Evolutionary conservation across 2,113 vertebrate genomes (phyloP).

Genomic region (Paratilapia polleni): DNA sequence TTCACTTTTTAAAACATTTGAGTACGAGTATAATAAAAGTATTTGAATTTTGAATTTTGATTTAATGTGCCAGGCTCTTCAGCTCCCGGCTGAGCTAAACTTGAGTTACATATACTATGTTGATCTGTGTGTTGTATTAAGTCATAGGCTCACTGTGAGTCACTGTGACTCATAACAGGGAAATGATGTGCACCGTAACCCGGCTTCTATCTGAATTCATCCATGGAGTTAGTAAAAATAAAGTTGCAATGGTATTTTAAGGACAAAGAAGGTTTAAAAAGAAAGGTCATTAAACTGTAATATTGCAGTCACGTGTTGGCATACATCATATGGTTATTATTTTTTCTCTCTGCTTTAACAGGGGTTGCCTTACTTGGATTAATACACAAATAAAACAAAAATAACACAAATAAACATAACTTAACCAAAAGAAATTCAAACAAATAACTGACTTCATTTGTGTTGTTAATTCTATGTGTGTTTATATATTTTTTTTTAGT

Average conservation of each 20-base stretch:
- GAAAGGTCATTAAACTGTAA: neutral
- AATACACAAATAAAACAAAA: neutral
- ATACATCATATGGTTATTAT: too few species aligned
- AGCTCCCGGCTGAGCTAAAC: too few species aligned
- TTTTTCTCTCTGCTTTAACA: neutral
- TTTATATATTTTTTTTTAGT: neutral
- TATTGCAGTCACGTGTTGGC: neutral
- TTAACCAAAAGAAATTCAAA: neutral
- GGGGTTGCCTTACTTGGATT: neutral
- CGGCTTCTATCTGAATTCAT: neutral
- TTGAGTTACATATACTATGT: neutral
- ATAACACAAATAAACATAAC: neutral
- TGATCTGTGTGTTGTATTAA: slow-evolving; percentile 15
- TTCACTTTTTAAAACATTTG: neutral
- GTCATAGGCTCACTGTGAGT: neutral
- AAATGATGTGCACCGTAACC: neutral
- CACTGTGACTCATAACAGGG: neutral
- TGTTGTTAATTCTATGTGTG: neutral
- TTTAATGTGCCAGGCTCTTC: neutral
- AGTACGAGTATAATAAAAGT: neutral
- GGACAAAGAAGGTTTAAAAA: neutral
- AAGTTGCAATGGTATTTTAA: neutral
- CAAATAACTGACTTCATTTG: neutral
- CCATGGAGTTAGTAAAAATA: neutral
- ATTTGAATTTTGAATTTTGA: neutral